phyloP scores from a whole-genome alignment of 2,113 vertebrate species.

The Pygathrix nemaeus region DNA sequence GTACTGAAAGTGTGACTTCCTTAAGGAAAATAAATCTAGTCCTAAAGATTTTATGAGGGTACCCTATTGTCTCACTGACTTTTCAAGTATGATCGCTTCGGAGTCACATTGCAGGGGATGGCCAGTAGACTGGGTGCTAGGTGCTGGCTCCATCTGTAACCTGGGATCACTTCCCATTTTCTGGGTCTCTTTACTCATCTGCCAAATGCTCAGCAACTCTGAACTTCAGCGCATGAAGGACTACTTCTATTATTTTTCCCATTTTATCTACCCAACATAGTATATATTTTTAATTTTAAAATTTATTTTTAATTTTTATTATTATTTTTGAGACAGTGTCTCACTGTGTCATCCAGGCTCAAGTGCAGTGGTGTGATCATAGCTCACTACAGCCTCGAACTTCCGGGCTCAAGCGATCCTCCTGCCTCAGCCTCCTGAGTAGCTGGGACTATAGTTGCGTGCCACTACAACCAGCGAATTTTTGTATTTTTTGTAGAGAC shows the following conservation, averaged over 20 bases:
- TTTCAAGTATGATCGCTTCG: not conserved
- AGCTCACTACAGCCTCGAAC: too few species aligned
- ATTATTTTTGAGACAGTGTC: too few species aligned
- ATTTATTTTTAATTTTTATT: too few species aligned
- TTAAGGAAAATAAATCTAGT: not conserved
- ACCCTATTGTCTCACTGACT: not conserved
- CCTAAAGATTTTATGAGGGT: not conserved
- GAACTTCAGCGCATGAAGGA: not conserved
- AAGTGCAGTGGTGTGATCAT: too few species aligned
- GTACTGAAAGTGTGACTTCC: not conserved
- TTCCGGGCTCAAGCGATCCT: too few species aligned
- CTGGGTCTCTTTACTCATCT: not conserved
- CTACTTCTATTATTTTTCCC: not conserved
- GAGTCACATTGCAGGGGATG: not conserved
- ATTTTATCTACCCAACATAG: not conserved
- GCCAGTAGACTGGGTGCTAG: not conserved
- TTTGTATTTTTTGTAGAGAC: too few species aligned
- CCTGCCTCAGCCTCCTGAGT: too few species aligned
- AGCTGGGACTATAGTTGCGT: too few species aligned
- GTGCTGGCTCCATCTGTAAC: not conserved
- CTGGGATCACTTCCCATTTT: not conserved
- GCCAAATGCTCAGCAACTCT: not conserved
- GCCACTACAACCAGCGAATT: too few species aligned
- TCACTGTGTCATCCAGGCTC: too few species aligned
- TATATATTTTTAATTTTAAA: too few species aligned